phyloP scores from a whole-genome alignment of 2,888 invertebrate species.

The Caenorhabditis sp. region DNA sequence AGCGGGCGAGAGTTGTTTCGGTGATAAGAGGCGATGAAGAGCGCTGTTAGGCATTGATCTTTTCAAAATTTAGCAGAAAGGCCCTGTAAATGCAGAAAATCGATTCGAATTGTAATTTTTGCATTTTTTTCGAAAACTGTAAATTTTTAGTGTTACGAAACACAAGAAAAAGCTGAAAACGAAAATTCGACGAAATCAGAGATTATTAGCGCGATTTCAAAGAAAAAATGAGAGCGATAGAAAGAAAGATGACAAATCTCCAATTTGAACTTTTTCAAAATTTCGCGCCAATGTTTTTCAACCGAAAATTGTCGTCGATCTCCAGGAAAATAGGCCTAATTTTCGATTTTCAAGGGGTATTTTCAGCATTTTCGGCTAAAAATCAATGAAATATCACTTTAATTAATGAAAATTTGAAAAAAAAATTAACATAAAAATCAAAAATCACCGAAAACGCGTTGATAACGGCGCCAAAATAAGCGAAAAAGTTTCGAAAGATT shows the following conservation, averaged over 20 bases:
- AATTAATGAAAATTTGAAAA: background rate
- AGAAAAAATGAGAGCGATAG: background rate
- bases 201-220: no score
- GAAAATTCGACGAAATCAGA: no score
- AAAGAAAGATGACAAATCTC: background rate
- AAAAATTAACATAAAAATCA: background rate
- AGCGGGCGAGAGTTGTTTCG: background rate
- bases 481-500: constrained; percentile 34
- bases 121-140: no score
- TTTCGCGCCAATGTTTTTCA: background rate
- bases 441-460: background rate
- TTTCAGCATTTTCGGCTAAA: background rate
- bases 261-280: background rate
- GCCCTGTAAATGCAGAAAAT: no score
- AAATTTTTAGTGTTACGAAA: no score
- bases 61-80: no score
- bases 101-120: no score
- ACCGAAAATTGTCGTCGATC: no score
- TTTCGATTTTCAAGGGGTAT: background rate
- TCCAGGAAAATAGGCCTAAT: background rate
- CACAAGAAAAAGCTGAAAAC: no score
- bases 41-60: no score
- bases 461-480: background rate
- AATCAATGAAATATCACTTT: background rate
- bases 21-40: no score